Base-by-base conservation (phyloP, 2,113 vertebrate genomes). In the Geococcyx californianus region DNA sequence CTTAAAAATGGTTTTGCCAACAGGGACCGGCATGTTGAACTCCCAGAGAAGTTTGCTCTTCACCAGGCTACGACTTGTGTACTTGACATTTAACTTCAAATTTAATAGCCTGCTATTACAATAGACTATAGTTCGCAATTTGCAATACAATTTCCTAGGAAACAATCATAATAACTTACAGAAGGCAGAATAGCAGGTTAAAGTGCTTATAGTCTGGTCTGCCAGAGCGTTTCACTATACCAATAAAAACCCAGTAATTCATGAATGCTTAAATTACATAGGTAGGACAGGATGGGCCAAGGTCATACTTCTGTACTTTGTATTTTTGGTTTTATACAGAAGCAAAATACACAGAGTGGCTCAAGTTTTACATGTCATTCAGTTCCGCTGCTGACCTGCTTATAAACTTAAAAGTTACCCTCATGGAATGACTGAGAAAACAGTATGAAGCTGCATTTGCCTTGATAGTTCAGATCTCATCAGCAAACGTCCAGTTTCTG, bases 401-500 rank as follows among this genome's bases (percentile, higher is more conserved):
- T 79, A 77, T 87, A 91, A 87, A 21, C 21, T 76, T 90, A 75
- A 92, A 87, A 79, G 83, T 93, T 60, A 82, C 74, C 81, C 59
- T 93, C 64, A 75, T 52, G n/a, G 62, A 89, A 91, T 36, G 60
- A 83, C 70, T 75, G 66, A 86, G 67, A 88, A 95, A 93, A 77
- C 38, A 83, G 29, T 20, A 25, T 55, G 63, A 93, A 68, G 73
- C 60, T 95, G 94, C 92, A 77, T 91, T 97, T 97, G 96, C 90
- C 69, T 82, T 82, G 73, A 59, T 58, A 92, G 85, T 44, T 95
- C 60, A 91, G 90, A 94, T 89, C 87, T 93, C 82, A 94, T 94
- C 96, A 90, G 84, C 88, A 96, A 96, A 87, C n/a, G 78, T 89
- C 83, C 59, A 90, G 72, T 58, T 96, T 93, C 94, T 97, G 94